Evolutionary conservation across 2,888 invertebrate species (phyloP).

Genomic region (Geophilus truncorum): DNA sequence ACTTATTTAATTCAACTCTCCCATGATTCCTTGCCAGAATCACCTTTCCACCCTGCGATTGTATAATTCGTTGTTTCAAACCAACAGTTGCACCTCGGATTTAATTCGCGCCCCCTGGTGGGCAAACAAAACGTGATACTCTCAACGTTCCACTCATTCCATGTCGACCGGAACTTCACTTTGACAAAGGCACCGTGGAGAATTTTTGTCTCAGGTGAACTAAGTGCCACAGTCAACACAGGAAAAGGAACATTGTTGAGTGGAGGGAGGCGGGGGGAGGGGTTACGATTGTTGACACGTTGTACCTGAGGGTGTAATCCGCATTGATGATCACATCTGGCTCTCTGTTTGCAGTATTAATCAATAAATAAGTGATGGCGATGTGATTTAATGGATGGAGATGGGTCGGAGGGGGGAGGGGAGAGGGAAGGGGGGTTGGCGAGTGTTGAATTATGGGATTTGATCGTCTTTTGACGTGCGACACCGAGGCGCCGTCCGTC

Average conservation of each 20-base stretch:
- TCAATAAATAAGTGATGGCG: conserved; percentile 3
- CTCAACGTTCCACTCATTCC: not conserved
- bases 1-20: too few species aligned
- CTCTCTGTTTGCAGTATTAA: not conserved
- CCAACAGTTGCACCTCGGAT: conserved; percentile 4
- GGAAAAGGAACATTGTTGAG: not conserved
- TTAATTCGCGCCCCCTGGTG: not conserved
- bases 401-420: too few species aligned
- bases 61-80: not conserved
- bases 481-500: not conserved
- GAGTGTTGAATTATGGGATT: conserved; percentile 1
- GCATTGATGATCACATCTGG: conserved; percentile 4
- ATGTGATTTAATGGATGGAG: not conserved
- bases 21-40: too few species aligned
- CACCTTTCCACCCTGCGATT: too few species aligned
- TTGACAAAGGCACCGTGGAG: conserved; percentile 10
- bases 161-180: conserved; percentile 15
- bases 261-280: not conserved
- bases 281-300: not conserved
- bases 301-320: not conserved
- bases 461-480: conserved; percentile 10
- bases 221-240: conserved; percentile 16
- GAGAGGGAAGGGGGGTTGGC: not conserved
- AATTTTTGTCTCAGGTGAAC: conserved; percentile 3
- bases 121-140: conserved; percentile 7